Conservation (phyloP, 1,140 invertebrate genomes). For the Temnothorax longispinosus region DNA sequence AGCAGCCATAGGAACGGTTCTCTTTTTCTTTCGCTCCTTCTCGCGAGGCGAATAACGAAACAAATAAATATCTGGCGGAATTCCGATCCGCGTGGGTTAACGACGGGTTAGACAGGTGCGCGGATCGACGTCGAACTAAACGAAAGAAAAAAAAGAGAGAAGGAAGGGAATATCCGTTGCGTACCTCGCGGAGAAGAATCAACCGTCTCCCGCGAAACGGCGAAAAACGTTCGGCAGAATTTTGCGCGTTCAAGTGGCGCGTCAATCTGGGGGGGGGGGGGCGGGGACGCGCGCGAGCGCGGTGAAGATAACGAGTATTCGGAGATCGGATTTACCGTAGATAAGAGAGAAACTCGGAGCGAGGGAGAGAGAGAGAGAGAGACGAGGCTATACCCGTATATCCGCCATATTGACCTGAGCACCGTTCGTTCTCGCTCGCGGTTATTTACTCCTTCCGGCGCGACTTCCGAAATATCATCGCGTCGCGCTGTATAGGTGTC, state of each 20-base stretch:
- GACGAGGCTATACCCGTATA: not conserved
- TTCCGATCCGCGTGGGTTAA: not conserved
- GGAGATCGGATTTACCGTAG: not conserved
- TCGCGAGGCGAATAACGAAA: conserved; percentile 7
- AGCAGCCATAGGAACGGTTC: not conserved
- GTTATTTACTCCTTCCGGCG: not conserved
- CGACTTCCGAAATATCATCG: not conserved
- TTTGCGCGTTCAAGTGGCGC: not conserved
- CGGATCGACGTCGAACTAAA: not conserved
- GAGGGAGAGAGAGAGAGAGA: not conserved
- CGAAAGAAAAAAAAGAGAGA: not conserved
- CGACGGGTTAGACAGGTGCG: not conserved
- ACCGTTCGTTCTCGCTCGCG: not conserved
- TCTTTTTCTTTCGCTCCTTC: not conserved
- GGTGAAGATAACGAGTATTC: not conserved
- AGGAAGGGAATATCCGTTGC: not conserved
- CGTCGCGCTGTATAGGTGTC: not conserved
- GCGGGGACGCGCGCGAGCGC: too few species aligned
- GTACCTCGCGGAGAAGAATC: not conserved
- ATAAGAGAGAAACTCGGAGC: not conserved
- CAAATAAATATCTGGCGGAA: not conserved
- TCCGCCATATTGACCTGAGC: not conserved
- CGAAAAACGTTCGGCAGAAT: not conserved
- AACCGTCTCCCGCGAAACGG: too few species aligned
- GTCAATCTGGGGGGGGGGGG: not conserved